Evolutionary conservation across 2,113 vertebrate species (phyloP).

Genomic region (Urocynchramus pylzowi): DNA sequence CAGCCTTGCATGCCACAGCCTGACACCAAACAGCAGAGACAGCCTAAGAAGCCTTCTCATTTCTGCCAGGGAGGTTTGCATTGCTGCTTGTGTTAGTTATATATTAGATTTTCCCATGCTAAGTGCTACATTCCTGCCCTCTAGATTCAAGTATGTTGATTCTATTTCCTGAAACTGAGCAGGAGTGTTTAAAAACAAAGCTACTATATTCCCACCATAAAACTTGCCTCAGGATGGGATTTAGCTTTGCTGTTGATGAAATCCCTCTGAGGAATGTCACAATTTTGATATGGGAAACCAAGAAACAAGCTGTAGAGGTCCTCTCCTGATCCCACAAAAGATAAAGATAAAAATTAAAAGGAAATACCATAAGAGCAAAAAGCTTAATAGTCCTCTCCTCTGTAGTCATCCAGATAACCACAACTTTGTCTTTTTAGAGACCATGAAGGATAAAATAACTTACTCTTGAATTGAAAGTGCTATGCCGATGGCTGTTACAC

Average conservation of each 20-base stretch:
- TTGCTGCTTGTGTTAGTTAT: neutral
- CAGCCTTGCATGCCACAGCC: neutral
- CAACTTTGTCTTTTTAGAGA: neutral
- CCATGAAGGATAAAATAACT: neutral
- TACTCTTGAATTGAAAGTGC: neutral
- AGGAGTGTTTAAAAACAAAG: neutral
- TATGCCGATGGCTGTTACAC: neutral
- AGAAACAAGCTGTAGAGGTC: neutral
- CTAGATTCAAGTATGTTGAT: neutral
- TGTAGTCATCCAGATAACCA: neutral
- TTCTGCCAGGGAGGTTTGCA: neutral
- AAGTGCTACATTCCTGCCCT: neutral
- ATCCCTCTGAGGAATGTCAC: neutral
- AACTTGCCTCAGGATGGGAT: neutral
- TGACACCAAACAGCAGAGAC: neutral
- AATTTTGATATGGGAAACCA: neutral
- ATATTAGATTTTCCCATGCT: neutral
- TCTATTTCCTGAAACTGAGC: neutral
- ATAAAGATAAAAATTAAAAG: neutral
- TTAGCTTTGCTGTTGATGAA: neutral
- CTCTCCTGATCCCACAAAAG: neutral
- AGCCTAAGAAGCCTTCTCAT: fast-evolving
- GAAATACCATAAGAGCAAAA: neutral
- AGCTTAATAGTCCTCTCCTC: neutral
- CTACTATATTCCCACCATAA: neutral